These are phyloP conservation scores for Lycocerus yunnanus DNA, from an alignment of 2,888 invertebrate genomes.

Conservation along the genomic window DNA sequence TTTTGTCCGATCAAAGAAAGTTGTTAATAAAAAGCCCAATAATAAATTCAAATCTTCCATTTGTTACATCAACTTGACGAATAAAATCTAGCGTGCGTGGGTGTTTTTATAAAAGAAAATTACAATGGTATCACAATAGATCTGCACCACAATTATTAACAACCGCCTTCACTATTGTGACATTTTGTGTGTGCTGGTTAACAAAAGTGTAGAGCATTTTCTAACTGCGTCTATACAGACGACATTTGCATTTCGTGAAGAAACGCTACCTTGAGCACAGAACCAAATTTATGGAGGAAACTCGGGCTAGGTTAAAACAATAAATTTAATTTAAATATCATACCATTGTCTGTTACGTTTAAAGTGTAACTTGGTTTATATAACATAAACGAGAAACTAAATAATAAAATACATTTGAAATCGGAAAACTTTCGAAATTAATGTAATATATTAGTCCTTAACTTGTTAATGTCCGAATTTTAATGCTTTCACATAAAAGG, in stretches of 20 bases:
- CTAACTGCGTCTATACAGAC: background rate
- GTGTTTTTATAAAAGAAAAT: background rate
- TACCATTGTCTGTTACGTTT: background rate
- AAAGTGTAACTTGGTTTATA: background rate
- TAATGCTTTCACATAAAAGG: too few species aligned
- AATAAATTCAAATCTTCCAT: background rate
- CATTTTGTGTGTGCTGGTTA: background rate
- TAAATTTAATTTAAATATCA: background rate
- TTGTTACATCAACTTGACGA: background rate
- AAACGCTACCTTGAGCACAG: background rate
- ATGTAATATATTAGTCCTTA: too few species aligned
- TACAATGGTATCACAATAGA: background rate
- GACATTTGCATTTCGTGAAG: background rate
- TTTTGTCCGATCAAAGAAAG: background rate
- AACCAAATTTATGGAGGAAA: background rate
- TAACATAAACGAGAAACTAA: background rate
- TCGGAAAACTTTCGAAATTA: background rate
- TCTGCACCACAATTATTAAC: background rate
- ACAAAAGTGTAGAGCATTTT: background rate
- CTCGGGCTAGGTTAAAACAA: background rate
- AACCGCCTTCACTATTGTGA: background rate
- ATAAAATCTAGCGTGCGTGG: background rate
- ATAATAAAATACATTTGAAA: background rate
- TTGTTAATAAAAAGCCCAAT: background rate
- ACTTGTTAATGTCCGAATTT: too few species aligned